phyloP scores from a whole-genome alignment of 2,113 vertebrate species.

The Todiramphus saurophagus region DNA sequence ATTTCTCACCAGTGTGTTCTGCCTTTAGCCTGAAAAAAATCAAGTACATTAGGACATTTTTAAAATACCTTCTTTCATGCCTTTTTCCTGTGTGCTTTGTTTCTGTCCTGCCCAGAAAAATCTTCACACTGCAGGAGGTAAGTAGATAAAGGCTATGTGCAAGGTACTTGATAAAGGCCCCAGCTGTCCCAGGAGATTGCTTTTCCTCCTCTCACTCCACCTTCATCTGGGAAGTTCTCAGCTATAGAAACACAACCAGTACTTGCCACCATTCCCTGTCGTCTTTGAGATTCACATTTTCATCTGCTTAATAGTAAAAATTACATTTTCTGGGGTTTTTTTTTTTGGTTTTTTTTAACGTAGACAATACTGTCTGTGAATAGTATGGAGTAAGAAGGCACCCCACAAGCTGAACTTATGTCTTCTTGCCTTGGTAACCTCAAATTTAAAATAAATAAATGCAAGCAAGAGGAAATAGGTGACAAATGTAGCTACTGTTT shows the following conservation, averaged over 20 bases:
- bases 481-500: background rate
- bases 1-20: background rate
- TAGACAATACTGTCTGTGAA: background rate
- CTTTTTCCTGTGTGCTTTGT: background rate
- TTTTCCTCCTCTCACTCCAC: conserved; percentile 12
- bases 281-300: background rate
- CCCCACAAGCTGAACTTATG: background rate
- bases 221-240: background rate
- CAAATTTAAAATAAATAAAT: background rate
- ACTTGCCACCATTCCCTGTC: background rate
- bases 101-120: background rate
- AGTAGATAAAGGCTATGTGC: conserved; percentile 42
- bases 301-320: background rate
- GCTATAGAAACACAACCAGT: background rate
- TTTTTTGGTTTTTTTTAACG: background rate
- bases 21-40: background rate
- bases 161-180: conserved; percentile 27
- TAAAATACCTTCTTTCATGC: background rate
- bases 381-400: background rate
- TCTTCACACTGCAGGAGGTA: background rate
- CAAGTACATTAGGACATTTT: background rate
- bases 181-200: conserved; percentile 49
- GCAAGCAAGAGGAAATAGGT: background rate
- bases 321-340: background rate
- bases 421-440: background rate